A percentile compares a stretch with the other conserved stretches of the same genome.
These are phyloP conservation scores for Phylloscopus whistleri DNA, from an alignment of 2,113 vertebrate genomes.

Conservation along the genomic window DNA sequence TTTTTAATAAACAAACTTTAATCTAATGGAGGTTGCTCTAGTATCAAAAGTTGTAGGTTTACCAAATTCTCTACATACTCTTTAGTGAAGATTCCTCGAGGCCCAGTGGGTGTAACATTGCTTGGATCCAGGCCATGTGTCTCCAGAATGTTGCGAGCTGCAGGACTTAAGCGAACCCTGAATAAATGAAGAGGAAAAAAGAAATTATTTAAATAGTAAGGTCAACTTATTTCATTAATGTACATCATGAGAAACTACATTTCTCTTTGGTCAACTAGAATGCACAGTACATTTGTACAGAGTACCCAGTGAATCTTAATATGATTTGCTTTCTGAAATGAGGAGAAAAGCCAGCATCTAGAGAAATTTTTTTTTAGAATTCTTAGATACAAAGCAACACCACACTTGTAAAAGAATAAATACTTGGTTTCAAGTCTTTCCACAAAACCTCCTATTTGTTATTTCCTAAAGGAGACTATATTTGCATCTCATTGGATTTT, in stretches of 20 bases:
- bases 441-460: not conserved
- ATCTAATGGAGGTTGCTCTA: not conserved
- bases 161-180: constrained; percentile 91
- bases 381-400: not conserved
- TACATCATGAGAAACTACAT: not conserved
- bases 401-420: not conserved
- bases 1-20: not conserved
- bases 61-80: constrained; percentile 82
- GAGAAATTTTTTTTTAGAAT: not conserved
- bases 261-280: not conserved
- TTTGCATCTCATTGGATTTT: not conserved
- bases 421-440: not conserved
- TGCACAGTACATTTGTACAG: not conserved
- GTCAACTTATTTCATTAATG: not conserved
- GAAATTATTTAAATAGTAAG: not conserved
- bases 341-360: not conserved
- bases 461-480: not conserved
- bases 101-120: constrained; percentile 81
- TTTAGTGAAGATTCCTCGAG: constrained; percentile 91
- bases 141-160: constrained; percentile 90
- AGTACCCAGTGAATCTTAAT: not conserved
- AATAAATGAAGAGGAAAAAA: not conserved
- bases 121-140: constrained; percentile 83
- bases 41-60: not conserved
- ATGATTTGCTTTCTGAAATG: not conserved